Conservation (phyloP, 2,888 invertebrate genomes). For the Drosophila bunnanda region DNA sequence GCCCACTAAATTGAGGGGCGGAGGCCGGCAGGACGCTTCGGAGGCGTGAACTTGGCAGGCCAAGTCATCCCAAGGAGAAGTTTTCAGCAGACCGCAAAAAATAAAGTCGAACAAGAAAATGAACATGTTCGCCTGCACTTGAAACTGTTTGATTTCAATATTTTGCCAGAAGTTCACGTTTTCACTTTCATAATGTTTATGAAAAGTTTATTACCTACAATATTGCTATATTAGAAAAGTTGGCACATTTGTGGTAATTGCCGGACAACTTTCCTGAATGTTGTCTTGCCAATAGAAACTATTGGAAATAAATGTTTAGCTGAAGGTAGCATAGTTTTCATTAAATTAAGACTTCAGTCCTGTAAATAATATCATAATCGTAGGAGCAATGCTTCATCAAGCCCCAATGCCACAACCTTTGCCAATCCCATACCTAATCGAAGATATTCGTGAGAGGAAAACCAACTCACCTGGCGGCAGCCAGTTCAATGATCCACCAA, state of each 20-base stretch:
- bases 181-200: slow-evolving; percentile 12
- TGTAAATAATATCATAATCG: slow-evolving; percentile 3
- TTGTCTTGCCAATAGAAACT: slow-evolving; percentile 1
- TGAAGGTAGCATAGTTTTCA: background rate
- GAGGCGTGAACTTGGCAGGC: slow-evolving; percentile 64
- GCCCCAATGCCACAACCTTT: background rate
- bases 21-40: slow-evolving; percentile 22
- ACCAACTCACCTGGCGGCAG: slow-evolving; percentile 27
- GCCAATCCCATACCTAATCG: background rate
- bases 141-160: slow-evolving; percentile 38
- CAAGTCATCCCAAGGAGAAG: slow-evolving; percentile 63
- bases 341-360: too few species aligned
- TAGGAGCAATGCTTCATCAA: background rate
- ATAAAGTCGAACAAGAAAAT: slow-evolving; percentile 21
- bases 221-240: slow-evolving; percentile 8
- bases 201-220: slow-evolving; percentile 11
- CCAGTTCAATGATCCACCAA: slow-evolving; percentile 23
- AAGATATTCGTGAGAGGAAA: slow-evolving; percentile 29
- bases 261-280: background rate
- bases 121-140: slow-evolving; percentile 50
- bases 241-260: slow-evolving; percentile 2
- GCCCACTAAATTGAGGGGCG: slow-evolving; percentile 21
- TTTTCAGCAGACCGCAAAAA: slow-evolving; percentile 45
- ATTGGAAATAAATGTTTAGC: background rate
- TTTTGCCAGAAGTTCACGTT: slow-evolving; percentile 6